Base-by-base conservation (phyloP, 1,140 invertebrate genomes). In the Drosophila oshimai region DNA sequence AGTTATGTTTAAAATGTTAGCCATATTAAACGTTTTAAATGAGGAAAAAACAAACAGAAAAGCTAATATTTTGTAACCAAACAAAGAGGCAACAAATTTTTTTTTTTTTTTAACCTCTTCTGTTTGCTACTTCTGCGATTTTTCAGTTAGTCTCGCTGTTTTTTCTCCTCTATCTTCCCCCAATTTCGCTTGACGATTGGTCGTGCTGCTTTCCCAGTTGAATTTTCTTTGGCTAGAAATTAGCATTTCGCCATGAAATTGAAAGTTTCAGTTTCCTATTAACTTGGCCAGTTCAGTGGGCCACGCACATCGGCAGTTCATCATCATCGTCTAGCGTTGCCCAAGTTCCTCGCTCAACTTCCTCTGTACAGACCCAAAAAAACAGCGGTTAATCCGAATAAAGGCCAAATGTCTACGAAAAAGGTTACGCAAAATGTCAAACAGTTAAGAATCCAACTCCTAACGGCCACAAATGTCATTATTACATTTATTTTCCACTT, bases 351-450 rank as follows among this genome's bases (percentile, higher is more conserved):
- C 24, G 29, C 42, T 18, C 9, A 31, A 65, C 58, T 64, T 47
- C 61, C 61, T 65, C 33, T 29, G 33, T 26, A 54, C 44, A 42
- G 51, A 58, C 37, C 36, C 34, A 55, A 57, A 44, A 46, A 28
- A 50, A 64, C 57, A 24, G 54, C 55, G 22, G 54, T 61, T 72
- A 72, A 72, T 72, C 68, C 67, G 57, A 64, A 83, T 74, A 87
- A 86, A 87, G 81, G 76, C 77, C 73, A 88, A 87, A 81, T 74
- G 81, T 81, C 81, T 81, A 65, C 62, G 77, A 88, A 89, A 80
- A 89, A 89, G 88, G 81, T 90, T 90, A 90, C 84, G 79, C 89
- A 88, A 90, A 90, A 90, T 90, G 88, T 90, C 88, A 90, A 83
- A 90, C 87, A 90, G 88, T 89, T 90, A 90, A 90, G 83, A 89